phyloP scores from a whole-genome alignment of 2,113 vertebrate species.

The Triplophysa siluroides region DNA sequence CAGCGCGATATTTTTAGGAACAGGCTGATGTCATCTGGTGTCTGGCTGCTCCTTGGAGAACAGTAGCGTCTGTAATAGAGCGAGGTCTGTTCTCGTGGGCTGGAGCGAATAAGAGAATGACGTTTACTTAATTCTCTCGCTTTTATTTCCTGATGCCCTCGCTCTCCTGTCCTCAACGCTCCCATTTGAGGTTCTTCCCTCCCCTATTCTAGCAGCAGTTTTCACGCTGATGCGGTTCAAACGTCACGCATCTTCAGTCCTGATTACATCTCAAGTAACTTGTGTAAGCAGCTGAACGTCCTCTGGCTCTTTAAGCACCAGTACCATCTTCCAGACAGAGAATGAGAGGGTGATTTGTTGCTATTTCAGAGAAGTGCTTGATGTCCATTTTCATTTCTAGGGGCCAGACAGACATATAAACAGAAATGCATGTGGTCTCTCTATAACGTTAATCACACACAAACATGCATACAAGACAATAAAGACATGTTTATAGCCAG shows the following conservation, averaged over 20 bases:
- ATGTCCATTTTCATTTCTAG: conserved; percentile 47
- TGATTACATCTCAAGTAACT: conserved; percentile 32
- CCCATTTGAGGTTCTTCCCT: no score
- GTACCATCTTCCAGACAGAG: not conserved
- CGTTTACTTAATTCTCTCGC: not conserved
- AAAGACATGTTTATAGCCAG: no score
- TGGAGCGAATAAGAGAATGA: not conserved
- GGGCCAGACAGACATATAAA: conserved; percentile 11
- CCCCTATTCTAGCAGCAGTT: no score
- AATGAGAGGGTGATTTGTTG: conserved; percentile 34
- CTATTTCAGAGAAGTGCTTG: not conserved
- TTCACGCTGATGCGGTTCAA: no score
- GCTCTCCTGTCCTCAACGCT: not conserved
- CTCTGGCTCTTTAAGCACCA: conserved; percentile 1
- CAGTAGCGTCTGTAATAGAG: conserved; percentile 5
- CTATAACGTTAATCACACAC: conserved; percentile 5
- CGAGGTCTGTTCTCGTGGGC: conserved; percentile 8
- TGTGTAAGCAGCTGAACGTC: conserved; percentile 10
- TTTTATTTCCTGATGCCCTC: not conserved
- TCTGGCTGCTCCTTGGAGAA: conserved; percentile 14
- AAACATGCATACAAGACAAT: no score
- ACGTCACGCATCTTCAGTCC: not conserved
- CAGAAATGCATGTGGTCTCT: conserved; percentile 18
- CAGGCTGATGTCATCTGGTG: conserved; percentile 20
- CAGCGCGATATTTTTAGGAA: conserved; percentile 32